Base-by-base conservation (phyloP, 2,888 invertebrate species). In the Cepaea hortensis region DNA sequence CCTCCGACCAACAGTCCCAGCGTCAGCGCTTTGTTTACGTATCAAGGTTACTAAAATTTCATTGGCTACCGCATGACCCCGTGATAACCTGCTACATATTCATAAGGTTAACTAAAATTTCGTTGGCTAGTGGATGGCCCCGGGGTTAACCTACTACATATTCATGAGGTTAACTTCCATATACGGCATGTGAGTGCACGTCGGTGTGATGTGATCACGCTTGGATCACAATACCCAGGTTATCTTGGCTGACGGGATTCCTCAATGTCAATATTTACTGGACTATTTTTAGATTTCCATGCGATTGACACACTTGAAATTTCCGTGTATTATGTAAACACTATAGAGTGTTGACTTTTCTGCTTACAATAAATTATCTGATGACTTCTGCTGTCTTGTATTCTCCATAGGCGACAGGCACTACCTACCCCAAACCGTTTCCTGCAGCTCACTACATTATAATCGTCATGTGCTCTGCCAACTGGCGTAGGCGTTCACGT, bases 21-120 rank as follows among this genome's bases (percentile, higher is more conserved):
- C 90, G 90, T 90, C 89, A 70, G 86, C 86, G 82, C 85, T 89
- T 88, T 90, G 90, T 90, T 90, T 90, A 90, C 89, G 85, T 88
- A 87, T 87, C 79, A 86, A 77, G 70, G 35, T 73, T 81, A 75
- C 79, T 61, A 9, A 73, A 20, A 70, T 88, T 62, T 85, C 84
- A 89, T 89, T 89, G 89, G 89, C 77, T 88, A 81, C 81, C 81
- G 83, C 35, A 50, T 81, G 68, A 73, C 87, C 83, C 76, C 68
- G 89, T 90, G n/a, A 89, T 80, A 77, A 89, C 68, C 82, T 88
- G 72, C 90, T 91, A 89, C 90, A 92, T 92, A 92, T 91, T 91
- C 87, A 92, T 91, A 81, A 89, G 86, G 61, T 76, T 68, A 81
- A 72, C 81, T 70, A 9, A 73, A 13, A 70, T 88, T 75, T 85